Conservation (phyloP, 2,888 invertebrate species). For the Parelbella ahira region DNA sequence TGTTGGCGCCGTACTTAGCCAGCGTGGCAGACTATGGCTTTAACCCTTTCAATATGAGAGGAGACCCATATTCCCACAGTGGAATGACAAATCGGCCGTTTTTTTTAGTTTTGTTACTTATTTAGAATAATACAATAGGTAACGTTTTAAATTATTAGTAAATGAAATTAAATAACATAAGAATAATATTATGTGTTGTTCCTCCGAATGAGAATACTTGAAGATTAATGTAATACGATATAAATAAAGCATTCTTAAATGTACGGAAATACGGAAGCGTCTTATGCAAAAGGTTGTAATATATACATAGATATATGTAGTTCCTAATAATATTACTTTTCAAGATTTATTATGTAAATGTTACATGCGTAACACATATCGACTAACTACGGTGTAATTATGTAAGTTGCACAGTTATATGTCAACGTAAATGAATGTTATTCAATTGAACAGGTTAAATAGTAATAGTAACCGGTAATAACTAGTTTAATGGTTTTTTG, state of each 20-base stretch:
- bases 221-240: no score
- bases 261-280: constrained; percentile 13
- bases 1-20: no score
- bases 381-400: background rate
- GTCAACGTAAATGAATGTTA: background rate
- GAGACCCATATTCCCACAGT: no score
- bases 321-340: constrained; percentile 22
- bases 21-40: no score
- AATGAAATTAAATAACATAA: no score
- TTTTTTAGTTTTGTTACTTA: no score
- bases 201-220: no score
- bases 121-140: no score
- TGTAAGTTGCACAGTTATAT: constrained; percentile 10
- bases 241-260: background rate
- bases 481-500: constrained; percentile 8
- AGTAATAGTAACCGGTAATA: background rate
- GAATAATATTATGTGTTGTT: no score
- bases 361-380: constrained; percentile 9
- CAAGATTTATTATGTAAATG: constrained; percentile 13
- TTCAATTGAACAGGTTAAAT: constrained; percentile 4
- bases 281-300: constrained; percentile 12
- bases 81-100: no score
- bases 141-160: background rate
- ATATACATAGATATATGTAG: no score
- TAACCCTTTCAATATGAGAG: no score